These are phyloP conservation scores for Dynastes grantii DNA, from an alignment of 2,888 invertebrate species.

Conservation along the genomic window DNA sequence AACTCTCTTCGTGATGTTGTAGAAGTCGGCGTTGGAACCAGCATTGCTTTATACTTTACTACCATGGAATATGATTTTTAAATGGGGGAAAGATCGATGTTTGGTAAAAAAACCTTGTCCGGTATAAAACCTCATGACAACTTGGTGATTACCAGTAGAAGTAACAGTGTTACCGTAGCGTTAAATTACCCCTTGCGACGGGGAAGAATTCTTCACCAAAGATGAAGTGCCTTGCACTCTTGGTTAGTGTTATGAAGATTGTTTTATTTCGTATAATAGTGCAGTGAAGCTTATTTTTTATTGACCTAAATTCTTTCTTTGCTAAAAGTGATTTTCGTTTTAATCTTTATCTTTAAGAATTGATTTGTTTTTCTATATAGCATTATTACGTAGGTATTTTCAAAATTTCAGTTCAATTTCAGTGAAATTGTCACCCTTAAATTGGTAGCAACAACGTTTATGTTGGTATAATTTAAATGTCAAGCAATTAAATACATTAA, in stretches of 20 bases:
- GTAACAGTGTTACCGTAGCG: slow-evolving; percentile 65
- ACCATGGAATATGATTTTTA: not conserved
- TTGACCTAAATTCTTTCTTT: not conserved
- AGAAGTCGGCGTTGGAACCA: not conserved
- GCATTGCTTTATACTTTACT: too few species aligned
- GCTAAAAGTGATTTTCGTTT: too few species aligned
- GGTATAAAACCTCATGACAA: slow-evolving; percentile 65
- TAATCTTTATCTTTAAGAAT: too few species aligned
- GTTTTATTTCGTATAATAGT: not conserved
- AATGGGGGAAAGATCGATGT: slow-evolving; percentile 61
- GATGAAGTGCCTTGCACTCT: slow-evolving; percentile 69
- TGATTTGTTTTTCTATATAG: too few species aligned
- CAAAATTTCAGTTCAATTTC: too few species aligned
- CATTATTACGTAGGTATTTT: too few species aligned
- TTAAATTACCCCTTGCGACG: slow-evolving; percentile 58
- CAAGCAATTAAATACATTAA: too few species aligned
- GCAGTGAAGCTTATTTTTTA: not conserved
- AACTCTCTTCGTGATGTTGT: not conserved
- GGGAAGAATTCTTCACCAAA: slow-evolving; percentile 60
- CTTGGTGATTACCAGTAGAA: slow-evolving; percentile 65
- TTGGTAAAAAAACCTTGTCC: slow-evolving; percentile 61
- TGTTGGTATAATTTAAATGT: not conserved
- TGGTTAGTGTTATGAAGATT: slow-evolving; percentile 67
- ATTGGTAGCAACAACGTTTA: too few species aligned
- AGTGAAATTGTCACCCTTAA: too few species aligned